Evolutionary conservation across 1,140 invertebrate genomes (phyloP).

Genomic region (Trichomalopsis sarcophagae): DNA sequence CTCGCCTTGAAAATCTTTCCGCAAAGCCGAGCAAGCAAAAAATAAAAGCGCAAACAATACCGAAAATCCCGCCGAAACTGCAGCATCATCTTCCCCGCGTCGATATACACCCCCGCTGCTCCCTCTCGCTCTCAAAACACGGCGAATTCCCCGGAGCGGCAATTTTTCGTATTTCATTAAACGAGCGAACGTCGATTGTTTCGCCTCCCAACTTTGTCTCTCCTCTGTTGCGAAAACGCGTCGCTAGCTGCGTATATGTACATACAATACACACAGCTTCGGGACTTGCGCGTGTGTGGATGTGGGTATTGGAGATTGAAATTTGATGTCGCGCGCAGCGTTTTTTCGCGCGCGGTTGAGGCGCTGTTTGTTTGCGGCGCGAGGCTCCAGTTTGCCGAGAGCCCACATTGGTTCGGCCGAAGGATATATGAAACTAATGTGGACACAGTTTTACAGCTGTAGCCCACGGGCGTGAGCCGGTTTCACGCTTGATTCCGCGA

Average conservation of each 20-base stretch:
- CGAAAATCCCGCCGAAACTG: neutral
- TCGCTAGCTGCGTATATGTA: neutral
- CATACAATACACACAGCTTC: neutral
- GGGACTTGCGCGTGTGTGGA: no score
- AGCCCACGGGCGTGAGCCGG: constrained; percentile 34
- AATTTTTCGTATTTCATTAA: constrained; percentile 32
- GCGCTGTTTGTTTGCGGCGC: constrained; percentile 3
- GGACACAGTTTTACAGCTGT: constrained; percentile 9
- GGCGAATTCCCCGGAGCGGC: no score
- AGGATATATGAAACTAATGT: constrained; percentile 14
- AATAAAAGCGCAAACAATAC: neutral
- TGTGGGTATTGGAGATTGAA: constrained; percentile 10
- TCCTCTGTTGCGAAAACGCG: neutral
- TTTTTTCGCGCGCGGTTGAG: neutral
- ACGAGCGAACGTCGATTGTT: neutral
- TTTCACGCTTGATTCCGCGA: no score
- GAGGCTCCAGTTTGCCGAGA: neutral
- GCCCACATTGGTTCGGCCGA: neutral
- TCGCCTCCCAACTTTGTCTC: neutral
- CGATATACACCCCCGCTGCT: neutral
- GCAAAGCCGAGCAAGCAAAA: neutral
- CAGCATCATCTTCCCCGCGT: neutral
- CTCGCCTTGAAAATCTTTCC: neutral
- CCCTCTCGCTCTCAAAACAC: neutral
- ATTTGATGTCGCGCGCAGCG: neutral